Percentiles rank a stretch among this genome's conserved stretches.
These are phyloP conservation scores for Myxocyprinus asiaticus DNA, from an alignment of 2,113 vertebrate genomes.

Conservation along the genomic window DNA sequence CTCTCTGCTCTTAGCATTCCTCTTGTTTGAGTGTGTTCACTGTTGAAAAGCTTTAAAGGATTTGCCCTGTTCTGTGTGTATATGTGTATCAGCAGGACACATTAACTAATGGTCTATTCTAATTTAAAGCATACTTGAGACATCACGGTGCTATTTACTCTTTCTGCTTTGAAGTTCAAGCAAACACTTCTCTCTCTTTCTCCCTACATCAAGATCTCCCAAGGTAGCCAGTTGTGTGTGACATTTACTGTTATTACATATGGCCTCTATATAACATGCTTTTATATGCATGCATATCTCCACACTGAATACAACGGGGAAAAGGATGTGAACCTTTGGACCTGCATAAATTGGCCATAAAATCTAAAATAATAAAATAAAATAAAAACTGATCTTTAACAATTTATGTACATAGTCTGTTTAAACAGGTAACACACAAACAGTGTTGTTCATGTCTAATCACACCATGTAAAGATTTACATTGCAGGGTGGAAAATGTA, in stretches of 20 bases:
- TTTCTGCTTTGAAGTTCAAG: neutral
- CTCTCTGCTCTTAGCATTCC: slow-evolving; percentile 15
- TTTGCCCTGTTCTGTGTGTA: neutral
- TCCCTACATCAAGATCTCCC: neutral
- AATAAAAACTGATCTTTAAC: no score
- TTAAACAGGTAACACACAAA: no score
- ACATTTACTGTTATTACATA: neutral
- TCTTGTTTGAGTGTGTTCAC: slow-evolving; percentile 19
- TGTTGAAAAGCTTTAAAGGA: slow-evolving; percentile 9
- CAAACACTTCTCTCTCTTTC: no score
- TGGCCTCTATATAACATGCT: neutral
- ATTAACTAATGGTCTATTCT: slow-evolving; percentile 2
- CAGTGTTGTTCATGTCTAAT: no score
- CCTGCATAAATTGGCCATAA: no score
- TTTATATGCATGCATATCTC: neutral
- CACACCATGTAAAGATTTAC: no score
- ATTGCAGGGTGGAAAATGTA: no score
- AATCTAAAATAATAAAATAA: no score
- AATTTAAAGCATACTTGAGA: slow-evolving; percentile 16
- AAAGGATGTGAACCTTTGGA: no score
- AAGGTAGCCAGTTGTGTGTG: neutral
- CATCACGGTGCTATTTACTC: neutral
- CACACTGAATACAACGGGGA: no score
- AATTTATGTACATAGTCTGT: no score
- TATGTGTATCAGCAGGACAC: slow-evolving; percentile 11